phyloP scores from a whole-genome alignment of 2,113 vertebrate species.

The Reinhardtius hippoglossoides region DNA sequence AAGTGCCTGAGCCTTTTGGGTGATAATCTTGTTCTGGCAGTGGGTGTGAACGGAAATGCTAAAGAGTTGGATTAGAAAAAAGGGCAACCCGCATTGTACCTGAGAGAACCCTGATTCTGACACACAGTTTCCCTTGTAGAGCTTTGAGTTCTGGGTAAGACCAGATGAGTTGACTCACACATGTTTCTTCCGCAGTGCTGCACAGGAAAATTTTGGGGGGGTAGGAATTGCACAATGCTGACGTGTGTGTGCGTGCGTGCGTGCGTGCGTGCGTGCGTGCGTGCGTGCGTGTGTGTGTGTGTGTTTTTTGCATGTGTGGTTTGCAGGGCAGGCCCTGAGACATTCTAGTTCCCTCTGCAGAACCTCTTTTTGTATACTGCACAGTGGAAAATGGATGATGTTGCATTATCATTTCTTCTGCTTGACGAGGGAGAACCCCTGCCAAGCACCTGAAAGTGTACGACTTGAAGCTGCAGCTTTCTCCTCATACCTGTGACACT shows the following conservation, averaged over 20 bases:
- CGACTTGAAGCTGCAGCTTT: constrained; percentile 1
- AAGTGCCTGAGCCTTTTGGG: too few species aligned
- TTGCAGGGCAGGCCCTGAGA: constrained; percentile 18
- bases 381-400: constrained; percentile 48
- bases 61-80: constrained; percentile 38
- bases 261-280: too few species aligned
- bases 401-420: constrained; percentile 63
- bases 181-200: constrained; percentile 14
- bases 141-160: constrained; percentile 38
- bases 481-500: background rate
- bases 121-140: constrained; percentile 45
- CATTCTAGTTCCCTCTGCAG: constrained; percentile 4
- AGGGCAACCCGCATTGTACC: constrained; percentile 35
- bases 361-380: background rate
- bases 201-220: constrained; percentile 27
- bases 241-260: background rate
- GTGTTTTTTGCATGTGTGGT: constrained; percentile 32
- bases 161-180: constrained; percentile 57
- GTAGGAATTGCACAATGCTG: background rate
- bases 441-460: constrained; percentile 25
- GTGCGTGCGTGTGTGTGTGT: too few species aligned
- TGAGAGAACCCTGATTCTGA: constrained; percentile 30
- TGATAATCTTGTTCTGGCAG: constrained; percentile 51
- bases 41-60: constrained; percentile 54
- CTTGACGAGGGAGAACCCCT: constrained; percentile 61